These are phyloP conservation scores for Oceanodroma leucorhoa DNA, from an alignment of 2,797 vertebrate species.

Conservation along the genomic window DNA sequence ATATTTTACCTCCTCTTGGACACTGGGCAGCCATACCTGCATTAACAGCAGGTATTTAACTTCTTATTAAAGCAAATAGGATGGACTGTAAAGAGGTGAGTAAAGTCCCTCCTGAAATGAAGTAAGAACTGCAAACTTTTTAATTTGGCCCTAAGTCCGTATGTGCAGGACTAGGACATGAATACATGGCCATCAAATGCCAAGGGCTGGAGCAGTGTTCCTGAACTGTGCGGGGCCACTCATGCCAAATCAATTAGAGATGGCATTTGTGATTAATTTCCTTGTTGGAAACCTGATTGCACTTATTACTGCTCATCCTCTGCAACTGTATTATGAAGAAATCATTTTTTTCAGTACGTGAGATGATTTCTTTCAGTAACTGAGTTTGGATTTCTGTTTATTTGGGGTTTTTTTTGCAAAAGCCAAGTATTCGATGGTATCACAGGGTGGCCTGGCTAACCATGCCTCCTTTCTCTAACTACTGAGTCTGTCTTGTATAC, in stretches of 20 bases:
- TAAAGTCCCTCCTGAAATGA: not conserved
- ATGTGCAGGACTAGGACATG: not conserved
- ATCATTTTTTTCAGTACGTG: rapidly evolving
- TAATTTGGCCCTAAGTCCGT: not conserved
- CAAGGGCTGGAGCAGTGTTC: not conserved
- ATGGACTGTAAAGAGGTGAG: not conserved
- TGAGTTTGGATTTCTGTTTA: not conserved
- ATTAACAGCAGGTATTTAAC: not conserved
- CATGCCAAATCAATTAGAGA: not conserved
- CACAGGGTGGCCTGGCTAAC: not conserved
- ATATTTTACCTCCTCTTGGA: not conserved
- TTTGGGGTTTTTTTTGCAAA: not conserved
- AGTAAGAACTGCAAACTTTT: not conserved
- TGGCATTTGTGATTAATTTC: not conserved
- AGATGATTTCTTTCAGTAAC: not conserved
- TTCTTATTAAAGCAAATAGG: not conserved
- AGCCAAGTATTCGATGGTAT: not conserved
- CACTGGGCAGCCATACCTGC: not conserved
- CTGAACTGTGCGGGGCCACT: not conserved
- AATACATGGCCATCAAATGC: not conserved
- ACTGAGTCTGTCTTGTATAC: not conserved
- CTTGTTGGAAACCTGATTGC: not conserved
- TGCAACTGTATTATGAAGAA: not conserved
- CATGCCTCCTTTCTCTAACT: not conserved
- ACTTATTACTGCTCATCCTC: not conserved